A percentile compares a stretch with the other conserved stretches of the same genome.
Conservation (phyloP, 2,888 invertebrate genomes). For the Baccha elongata region DNA sequence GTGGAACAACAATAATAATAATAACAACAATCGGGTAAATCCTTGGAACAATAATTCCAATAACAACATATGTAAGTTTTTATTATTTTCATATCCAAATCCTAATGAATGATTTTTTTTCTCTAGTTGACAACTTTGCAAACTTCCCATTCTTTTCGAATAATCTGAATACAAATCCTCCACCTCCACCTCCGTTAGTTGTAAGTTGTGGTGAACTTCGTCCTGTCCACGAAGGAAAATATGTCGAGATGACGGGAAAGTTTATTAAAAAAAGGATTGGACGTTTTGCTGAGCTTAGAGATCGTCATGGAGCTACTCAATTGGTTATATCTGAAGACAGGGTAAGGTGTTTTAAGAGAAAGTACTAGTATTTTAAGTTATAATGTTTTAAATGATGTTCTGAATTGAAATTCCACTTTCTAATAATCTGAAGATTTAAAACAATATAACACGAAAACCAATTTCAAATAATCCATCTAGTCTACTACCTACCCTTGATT, state of each 20-base stretch:
- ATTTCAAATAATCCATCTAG: no score
- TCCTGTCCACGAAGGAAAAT: constrained; percentile 83
- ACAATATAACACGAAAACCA: no score
- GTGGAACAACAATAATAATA: constrained; percentile 46
- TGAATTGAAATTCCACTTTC: no score
- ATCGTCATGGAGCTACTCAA: constrained; percentile 86
- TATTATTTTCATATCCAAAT: no score
- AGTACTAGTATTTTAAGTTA: no score
- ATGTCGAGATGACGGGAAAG: constrained; percentile 86
- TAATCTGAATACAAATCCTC: constrained; percentile 80
- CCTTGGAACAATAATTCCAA: constrained; percentile 36
- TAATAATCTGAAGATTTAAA: no score
- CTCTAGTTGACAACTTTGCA: constrained; percentile 26
- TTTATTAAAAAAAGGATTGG: constrained; percentile 84
- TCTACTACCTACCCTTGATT: no score
- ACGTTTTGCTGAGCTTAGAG: constrained; percentile 85
- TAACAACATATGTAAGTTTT: neutral
- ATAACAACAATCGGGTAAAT: constrained; percentile 33
- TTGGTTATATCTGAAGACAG: constrained; percentile 82
- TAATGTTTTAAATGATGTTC: no score
- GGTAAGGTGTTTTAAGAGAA: constrained; percentile 74
- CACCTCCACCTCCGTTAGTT: constrained; percentile 80
- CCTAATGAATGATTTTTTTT: no score
- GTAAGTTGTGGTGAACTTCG: constrained; percentile 85
- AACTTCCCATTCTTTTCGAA: constrained; percentile 75